These are phyloP conservation scores for Aphis gossypii DNA, from an alignment of 1,140 invertebrate genomes.

Conservation along the genomic window DNA sequence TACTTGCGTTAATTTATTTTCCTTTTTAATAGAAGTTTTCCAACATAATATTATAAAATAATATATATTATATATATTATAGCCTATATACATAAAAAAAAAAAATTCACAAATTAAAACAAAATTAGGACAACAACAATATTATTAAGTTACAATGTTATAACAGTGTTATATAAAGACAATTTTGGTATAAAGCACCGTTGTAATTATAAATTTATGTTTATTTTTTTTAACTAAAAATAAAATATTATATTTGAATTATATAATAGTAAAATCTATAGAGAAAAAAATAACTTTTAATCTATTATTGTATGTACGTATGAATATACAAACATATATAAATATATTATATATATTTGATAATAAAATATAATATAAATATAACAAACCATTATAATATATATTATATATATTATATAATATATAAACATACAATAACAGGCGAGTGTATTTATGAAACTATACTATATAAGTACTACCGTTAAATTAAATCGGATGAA, in stretches of 20 bases:
- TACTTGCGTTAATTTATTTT: conserved; percentile 42
- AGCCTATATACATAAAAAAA: conserved; percentile 49
- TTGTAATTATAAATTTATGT: conserved; percentile 30
- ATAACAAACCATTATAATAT: background rate
- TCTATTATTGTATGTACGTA: background rate
- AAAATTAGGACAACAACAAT: conserved; percentile 55
- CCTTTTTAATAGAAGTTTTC: conserved; percentile 42
- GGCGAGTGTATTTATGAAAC: background rate
- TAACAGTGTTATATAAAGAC: conserved; percentile 56
- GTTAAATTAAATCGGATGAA: background rate
- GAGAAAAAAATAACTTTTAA: conserved; percentile 13
- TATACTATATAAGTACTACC: background rate
- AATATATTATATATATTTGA: background rate
- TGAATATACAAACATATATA: background rate
- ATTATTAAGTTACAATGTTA: conserved; percentile 53
- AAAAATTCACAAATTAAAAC: conserved; percentile 49
- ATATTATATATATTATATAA: background rate
- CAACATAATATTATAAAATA: conserved; percentile 53
- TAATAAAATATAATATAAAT: too few species aligned
- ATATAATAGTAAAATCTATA: conserved; percentile 31
- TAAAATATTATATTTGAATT: conserved; percentile 22
- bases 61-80: background rate
- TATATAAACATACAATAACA: background rate
- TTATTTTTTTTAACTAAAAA: background rate
- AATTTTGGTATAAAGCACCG: conserved; percentile 54